phyloP scores from a whole-genome alignment of 2,113 vertebrate species.

The Embiotoca jacksoni region DNA sequence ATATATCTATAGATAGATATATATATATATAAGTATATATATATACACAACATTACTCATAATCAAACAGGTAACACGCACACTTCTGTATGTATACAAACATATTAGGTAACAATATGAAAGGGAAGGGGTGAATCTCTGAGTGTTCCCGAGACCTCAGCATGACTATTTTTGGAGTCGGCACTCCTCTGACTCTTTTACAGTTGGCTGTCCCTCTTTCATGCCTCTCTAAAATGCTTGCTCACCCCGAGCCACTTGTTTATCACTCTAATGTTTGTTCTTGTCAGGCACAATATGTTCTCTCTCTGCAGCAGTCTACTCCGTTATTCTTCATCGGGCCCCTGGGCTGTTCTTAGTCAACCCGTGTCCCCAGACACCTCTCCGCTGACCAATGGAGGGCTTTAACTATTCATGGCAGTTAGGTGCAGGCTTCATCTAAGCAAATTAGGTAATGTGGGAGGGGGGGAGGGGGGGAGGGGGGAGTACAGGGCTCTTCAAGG shows the following conservation, averaged over 20 bases:
- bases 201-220: constrained; percentile 32
- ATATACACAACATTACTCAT: too few species aligned
- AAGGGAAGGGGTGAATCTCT: constrained; percentile 25
- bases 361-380: constrained; percentile 69
- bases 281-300: constrained; percentile 76
- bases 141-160: constrained; percentile 36
- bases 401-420: constrained; percentile 71
- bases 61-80: neutral
- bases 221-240: constrained; percentile 57
- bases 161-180: constrained; percentile 54
- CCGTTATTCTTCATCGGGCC: constrained; percentile 71
- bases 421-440: constrained; percentile 39
- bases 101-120: constrained; percentile 46
- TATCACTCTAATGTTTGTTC: constrained; percentile 75
- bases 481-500: constrained; percentile 27
- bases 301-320: constrained; percentile 60
- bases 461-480: neutral
- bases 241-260: constrained; percentile 72
- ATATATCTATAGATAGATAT: too few species aligned
- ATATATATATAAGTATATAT: too few species aligned
- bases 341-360: constrained; percentile 72
- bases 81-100: constrained; percentile 4
- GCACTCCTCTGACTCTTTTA: constrained; percentile 45
- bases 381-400: constrained; percentile 61
- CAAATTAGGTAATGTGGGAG: constrained; percentile 48